Conservation (phyloP, 1,140 invertebrate species). For the Archivesica marissinica region DNA sequence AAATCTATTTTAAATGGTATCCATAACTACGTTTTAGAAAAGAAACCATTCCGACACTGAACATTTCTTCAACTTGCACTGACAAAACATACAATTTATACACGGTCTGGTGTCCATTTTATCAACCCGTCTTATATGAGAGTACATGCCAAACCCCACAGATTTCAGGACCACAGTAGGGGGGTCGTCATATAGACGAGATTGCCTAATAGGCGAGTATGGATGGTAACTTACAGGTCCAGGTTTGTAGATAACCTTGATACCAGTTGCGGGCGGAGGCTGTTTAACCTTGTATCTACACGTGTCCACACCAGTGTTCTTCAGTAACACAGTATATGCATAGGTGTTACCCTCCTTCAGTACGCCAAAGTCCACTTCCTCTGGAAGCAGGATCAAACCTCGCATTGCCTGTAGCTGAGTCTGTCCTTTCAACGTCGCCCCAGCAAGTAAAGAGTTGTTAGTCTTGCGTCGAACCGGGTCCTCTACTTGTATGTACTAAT, state of each 20-base stretch:
- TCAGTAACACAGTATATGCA: conserved; percentile 75
- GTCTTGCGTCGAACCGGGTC: conserved; percentile 81
- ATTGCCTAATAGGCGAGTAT: too few relatives aligned
- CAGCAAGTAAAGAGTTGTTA: conserved; percentile 77
- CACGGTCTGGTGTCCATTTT: too few relatives aligned
- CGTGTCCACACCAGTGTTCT: conserved; percentile 82
- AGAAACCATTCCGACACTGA: too few relatives aligned
- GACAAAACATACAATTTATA: too few relatives aligned
- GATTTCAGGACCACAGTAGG: too few relatives aligned
- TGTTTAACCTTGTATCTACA: conserved; percentile 83
- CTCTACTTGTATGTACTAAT: conserved; percentile 80
- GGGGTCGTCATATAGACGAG: too few relatives aligned
- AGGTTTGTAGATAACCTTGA: conserved; percentile 81
- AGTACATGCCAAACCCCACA: too few relatives aligned
- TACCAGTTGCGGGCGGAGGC: conserved; percentile 82
- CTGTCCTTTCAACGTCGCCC: conserved; percentile 75
- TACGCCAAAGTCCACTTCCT: conserved; percentile 82
- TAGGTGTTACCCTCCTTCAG: conserved; percentile 82
- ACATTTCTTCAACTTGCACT: too few relatives aligned
- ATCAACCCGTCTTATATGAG: too few relatives aligned
- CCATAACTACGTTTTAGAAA: too few relatives aligned
- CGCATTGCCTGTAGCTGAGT: conserved; percentile 73
- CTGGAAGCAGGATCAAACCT: conserved; percentile 80
- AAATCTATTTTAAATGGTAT: too few relatives aligned
- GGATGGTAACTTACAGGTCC: conserved; percentile 83